Evolutionary conservation across 2,113 vertebrate genomes (phyloP).

Genomic region (Megaceryle torquata): DNA sequence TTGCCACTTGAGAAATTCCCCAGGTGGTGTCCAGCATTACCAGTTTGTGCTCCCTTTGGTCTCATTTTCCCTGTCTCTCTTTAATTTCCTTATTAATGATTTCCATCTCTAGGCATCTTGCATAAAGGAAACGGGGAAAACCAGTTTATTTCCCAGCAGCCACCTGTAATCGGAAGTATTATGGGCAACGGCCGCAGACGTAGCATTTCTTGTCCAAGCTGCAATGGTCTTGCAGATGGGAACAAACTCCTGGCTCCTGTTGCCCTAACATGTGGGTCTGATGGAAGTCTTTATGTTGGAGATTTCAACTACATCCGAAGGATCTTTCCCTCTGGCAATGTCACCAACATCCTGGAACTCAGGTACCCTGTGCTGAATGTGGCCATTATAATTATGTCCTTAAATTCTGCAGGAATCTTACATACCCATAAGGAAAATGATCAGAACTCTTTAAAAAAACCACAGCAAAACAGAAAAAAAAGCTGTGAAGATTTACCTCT

Average conservation of each 20-base stretch:
- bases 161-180: constrained; percentile 92
- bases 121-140: constrained; percentile 98
- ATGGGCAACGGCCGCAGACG: constrained; percentile 95
- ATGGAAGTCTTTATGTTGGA: constrained; percentile 95
- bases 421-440: not conserved
- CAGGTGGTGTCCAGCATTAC: not conserved
- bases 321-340: constrained; percentile 96
- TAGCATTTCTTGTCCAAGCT: constrained; percentile 98
- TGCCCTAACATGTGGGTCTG: constrained; percentile 90
- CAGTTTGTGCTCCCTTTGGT: not conserved
- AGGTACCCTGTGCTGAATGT: constrained; percentile 75
- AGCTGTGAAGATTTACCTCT: not conserved
- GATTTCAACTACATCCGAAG: constrained; percentile 98
- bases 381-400: not conserved
- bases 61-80: not conserved
- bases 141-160: constrained; percentile 98
- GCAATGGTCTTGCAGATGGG: constrained; percentile 95
- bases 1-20: not conserved
- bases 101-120: constrained; percentile 84
- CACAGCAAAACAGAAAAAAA: not conserved
- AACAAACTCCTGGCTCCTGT: constrained; percentile 97
- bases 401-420: not conserved
- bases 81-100: not conserved
- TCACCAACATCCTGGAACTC: constrained; percentile 95
- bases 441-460: not conserved